These are phyloP conservation scores for Sinonovacula constricta DNA, from an alignment of 1,140 invertebrate genomes.

Conservation along the genomic window DNA sequence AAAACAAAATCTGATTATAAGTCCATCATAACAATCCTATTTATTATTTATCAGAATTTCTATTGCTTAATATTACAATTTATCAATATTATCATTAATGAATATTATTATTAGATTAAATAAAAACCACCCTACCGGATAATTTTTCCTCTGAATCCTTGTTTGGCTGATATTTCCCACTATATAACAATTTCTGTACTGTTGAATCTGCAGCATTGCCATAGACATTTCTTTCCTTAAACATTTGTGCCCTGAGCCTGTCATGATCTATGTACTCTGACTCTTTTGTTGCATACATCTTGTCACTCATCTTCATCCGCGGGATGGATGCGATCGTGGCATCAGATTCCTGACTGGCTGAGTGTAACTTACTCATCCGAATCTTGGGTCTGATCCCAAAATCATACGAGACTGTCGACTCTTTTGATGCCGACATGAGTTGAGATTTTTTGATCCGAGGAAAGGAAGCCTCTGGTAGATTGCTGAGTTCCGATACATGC, in stretches of 20 bases:
- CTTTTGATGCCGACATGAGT: conserved; percentile 59
- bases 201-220: conserved; percentile 75
- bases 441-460: conserved; percentile 63
- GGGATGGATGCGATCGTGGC: conserved; percentile 27
- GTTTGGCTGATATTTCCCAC: too few relatives aligned
- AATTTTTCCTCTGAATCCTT: too few relatives aligned
- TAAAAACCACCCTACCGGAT: too few relatives aligned
- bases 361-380: conserved; percentile 63
- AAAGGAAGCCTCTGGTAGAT: conserved; percentile 54
- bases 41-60: too few relatives aligned
- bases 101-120: too few relatives aligned
- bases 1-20: too few relatives aligned
- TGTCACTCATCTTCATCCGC: conserved; percentile 53
- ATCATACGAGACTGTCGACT: conserved; percentile 68
- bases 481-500: conserved; percentile 70
- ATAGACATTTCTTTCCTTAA: conserved; percentile 67
- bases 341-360: conserved; percentile 51
- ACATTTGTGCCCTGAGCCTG: conserved; percentile 59
- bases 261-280: conserved; percentile 69
- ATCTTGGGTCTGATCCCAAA: conserved; percentile 68
- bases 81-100: too few relatives aligned
- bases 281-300: conserved; percentile 63
- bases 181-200: conserved; percentile 75
- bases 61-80: too few relatives aligned
- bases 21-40: too few relatives aligned